A percentile compares a stretch with the other conserved stretches of the same genome.
Evolutionary conservation across 2,113 vertebrate genomes (phyloP).

Genomic region (Chionodraco myersi): DNA sequence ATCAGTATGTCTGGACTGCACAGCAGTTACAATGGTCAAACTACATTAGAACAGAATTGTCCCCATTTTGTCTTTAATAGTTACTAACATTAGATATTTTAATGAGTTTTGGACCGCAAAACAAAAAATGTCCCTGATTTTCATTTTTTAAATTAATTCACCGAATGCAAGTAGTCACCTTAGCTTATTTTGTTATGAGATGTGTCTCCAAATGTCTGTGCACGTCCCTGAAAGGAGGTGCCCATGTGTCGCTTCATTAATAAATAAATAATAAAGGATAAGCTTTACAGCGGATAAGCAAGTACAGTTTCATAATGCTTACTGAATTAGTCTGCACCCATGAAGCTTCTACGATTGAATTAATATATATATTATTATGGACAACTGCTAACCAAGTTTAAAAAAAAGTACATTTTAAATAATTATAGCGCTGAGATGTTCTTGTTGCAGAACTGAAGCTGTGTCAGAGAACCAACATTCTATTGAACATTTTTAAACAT

Average conservation of each 20-base stretch:
- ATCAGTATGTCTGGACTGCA: too few relatives aligned
- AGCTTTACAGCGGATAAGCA: conserved; percentile 12
- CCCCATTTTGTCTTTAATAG: too few relatives aligned
- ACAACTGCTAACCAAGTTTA: too few relatives aligned
- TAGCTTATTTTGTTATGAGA: too few relatives aligned
- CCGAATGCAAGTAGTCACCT: too few relatives aligned
- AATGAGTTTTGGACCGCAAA: too few relatives aligned
- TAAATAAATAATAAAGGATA: conserved; percentile 40
- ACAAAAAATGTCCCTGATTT: too few relatives aligned
- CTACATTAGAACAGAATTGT: too few relatives aligned
- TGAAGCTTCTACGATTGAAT: neutral
- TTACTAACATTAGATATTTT: too few relatives aligned
- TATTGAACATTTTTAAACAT: neutral
- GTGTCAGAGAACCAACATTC: neutral
- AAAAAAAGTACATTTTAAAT: neutral
- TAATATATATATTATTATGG: neutral
- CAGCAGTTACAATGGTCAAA: too few relatives aligned
- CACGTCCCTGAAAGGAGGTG: neutral
- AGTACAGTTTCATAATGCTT: neutral
- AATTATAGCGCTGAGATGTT: neutral
- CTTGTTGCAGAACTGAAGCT: neutral
- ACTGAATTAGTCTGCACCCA: neutral
- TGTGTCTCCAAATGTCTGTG: too few relatives aligned
- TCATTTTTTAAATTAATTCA: too few relatives aligned
- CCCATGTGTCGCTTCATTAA: conserved; percentile 23